These are phyloP conservation scores for Sclerodermus sp. DNA, from an alignment of 2,888 invertebrate species.

Conservation along the genomic window DNA sequence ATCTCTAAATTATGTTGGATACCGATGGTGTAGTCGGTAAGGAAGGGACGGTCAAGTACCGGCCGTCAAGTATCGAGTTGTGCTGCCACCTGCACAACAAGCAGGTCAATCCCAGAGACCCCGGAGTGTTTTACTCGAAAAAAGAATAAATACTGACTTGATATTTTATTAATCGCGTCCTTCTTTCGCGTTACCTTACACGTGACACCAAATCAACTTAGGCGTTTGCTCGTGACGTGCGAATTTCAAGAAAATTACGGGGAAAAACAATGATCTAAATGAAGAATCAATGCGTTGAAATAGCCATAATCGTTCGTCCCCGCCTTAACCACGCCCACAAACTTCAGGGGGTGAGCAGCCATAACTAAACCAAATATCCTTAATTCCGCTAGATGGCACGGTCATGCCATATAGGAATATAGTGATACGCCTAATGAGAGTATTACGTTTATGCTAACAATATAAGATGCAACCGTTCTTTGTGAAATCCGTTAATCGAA, in stretches of 20 bases:
- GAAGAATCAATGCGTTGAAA: conserved; percentile 4
- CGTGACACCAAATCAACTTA: neutral
- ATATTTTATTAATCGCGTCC: neutral
- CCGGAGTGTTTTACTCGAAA: conserved; percentile 25
- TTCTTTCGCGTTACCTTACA: neutral
- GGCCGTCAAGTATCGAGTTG: conserved; percentile 24
- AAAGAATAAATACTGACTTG: conserved; percentile 9
- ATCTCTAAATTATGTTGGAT: conserved; percentile 37
- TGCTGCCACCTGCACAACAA: conserved; percentile 47
- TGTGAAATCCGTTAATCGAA: no score
- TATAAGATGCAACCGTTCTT: no score
- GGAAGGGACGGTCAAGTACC: conserved; percentile 32
- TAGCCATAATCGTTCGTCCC: conserved; percentile 14
- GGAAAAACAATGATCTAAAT: neutral
- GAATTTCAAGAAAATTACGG: neutral
- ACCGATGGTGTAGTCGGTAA: conserved; percentile 51
- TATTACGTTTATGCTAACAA: no score
- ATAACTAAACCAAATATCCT: conserved; percentile 52
- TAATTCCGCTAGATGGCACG: conserved; percentile 55
- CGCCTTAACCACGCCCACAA: conserved; percentile 52
- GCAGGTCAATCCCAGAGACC: conserved; percentile 31
- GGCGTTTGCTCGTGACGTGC: neutral
- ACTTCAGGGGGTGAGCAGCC: conserved; percentile 49
- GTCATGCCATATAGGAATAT: conserved; percentile 1
- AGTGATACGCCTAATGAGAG: no score